phyloP scores from a whole-genome alignment of 2,113 vertebrate species.

The Dicentrarchus labrax region DNA sequence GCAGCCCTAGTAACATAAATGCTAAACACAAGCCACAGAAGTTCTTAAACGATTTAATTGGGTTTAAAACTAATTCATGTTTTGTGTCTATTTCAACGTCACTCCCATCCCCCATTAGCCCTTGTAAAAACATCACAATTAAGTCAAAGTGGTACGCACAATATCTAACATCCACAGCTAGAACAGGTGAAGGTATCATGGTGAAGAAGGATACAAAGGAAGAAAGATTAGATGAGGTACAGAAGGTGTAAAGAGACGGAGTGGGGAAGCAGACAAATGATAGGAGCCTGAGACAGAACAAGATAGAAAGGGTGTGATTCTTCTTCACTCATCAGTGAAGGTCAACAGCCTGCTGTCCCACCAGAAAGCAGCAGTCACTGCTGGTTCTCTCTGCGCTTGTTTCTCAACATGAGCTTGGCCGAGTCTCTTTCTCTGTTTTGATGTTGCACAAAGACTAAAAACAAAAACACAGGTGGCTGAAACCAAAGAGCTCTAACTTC shows the following conservation, averaged over 20 bases:
- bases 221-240: constrained; percentile 22
- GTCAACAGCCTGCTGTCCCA: constrained; percentile 52
- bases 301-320: constrained; percentile 34
- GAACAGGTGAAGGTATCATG: neutral
- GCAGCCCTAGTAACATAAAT: neutral
- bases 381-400: constrained; percentile 24
- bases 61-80: neutral
- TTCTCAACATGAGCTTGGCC: constrained; percentile 16
- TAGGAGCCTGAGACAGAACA: constrained; percentile 37
- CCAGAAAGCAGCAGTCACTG: constrained; percentile 27
- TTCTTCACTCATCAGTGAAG: constrained; percentile 59
- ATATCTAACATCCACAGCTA: neutral
- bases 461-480: constrained; percentile 40
- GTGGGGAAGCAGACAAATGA: constrained; percentile 29
- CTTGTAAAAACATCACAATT: neutral
- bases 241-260: constrained; percentile 27
- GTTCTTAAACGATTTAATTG: neutral
- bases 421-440: constrained; percentile 19
- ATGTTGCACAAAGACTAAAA: constrained; percentile 32
- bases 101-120: neutral
- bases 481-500: constrained; percentile 43
- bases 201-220: neutral
- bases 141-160: neutral
- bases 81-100: neutral
- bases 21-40: neutral